phyloP scores from a whole-genome alignment of 2,888 invertebrate genomes.

The Acronicta psi region DNA sequence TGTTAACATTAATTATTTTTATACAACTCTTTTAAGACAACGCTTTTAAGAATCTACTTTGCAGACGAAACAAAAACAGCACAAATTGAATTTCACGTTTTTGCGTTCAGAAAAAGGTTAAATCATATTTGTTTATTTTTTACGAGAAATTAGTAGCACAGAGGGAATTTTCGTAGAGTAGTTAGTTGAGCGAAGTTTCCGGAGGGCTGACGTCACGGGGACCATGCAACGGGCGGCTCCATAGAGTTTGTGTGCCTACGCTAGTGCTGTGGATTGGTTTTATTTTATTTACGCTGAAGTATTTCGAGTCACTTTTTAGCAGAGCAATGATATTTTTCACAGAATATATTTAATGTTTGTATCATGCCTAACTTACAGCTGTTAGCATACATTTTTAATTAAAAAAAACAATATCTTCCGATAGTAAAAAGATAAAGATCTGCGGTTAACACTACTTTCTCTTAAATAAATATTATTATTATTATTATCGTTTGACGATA shows the following conservation, averaged over 20 bases:
- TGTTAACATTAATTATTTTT: too few relatives aligned
- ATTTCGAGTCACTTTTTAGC: not conserved
- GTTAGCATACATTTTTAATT: too few relatives aligned
- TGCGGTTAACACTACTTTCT: too few relatives aligned
- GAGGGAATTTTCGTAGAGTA: constrained; percentile 41
- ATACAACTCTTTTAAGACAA: constrained; percentile 29
- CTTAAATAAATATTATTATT: too few relatives aligned
- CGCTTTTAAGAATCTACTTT: constrained; percentile 57
- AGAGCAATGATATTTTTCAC: too few relatives aligned
- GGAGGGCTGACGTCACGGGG: constrained; percentile 8
- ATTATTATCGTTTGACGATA: too few relatives aligned
- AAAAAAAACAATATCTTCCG: too few relatives aligned
- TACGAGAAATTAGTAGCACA: constrained; percentile 59
- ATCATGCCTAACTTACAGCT: too few relatives aligned
- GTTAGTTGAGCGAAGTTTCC: constrained; percentile 38
- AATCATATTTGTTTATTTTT: constrained; percentile 61
- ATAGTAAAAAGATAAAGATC: too few relatives aligned
- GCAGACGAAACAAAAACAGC: constrained; percentile 52
- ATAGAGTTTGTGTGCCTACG: constrained; percentile 15
- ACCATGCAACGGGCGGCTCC: constrained; percentile 28
- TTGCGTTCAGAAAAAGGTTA: constrained; percentile 50
- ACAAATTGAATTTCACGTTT: constrained; percentile 56
- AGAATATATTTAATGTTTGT: too few relatives aligned
- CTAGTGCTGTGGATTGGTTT: constrained; percentile 1
- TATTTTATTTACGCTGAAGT: not conserved